Base-by-base conservation (phyloP, 2,113 vertebrate species). In the Coreoperca whiteheadi region DNA sequence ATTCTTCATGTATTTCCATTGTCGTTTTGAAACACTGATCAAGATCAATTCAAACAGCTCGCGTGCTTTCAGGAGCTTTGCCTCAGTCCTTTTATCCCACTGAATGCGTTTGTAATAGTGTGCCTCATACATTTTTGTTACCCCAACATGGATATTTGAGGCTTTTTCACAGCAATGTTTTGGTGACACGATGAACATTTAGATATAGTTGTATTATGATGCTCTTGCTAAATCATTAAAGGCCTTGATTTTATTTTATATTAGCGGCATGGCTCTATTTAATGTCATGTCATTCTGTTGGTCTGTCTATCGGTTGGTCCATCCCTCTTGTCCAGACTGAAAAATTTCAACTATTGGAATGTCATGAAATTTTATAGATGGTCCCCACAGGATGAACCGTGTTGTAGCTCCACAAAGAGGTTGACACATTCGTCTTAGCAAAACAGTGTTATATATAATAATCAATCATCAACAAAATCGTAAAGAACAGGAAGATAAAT, bases 21-120 rank as follows among this genome's bases (percentile, higher is more conserved):
- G 59, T 77, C 34, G n/a, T 25, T 74, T 79, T 69, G 68, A 77
- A 81, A 83, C 78, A 74, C 57, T 18, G 69, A 86, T 86, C 71
- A n/a, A 82, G 71, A 83, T 82, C 78, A 81, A 51, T 70, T 72
- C 41, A 76, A 84, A 80, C 7, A 28, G 41, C 68, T 54, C n/a
- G 34, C 43, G 75, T 7, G 50, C 32, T 60, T 71, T 67, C 37
- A 46, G 12, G 16, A 16, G 63, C 54, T 63, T 63, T 10, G 46
- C 6, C 25, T 79, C 59, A 50, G 8, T 73, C 20, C 18, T 78
- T 77, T 73, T 61, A 77, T 77, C 37, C 14, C 37, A 25, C 28
- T 69, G 56, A 83, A 65, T 53, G 53, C 70, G 30, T 53, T 76
- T 14, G 37, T 50, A 34, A 81, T 48, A 11, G 18, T 50, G 60